Percentiles rank a stretch among this genome's conserved stretches.
These are phyloP conservation scores for Pelodytes ibericus DNA, from an alignment of 2,797 vertebrate species.

Conservation along the genomic window DNA sequence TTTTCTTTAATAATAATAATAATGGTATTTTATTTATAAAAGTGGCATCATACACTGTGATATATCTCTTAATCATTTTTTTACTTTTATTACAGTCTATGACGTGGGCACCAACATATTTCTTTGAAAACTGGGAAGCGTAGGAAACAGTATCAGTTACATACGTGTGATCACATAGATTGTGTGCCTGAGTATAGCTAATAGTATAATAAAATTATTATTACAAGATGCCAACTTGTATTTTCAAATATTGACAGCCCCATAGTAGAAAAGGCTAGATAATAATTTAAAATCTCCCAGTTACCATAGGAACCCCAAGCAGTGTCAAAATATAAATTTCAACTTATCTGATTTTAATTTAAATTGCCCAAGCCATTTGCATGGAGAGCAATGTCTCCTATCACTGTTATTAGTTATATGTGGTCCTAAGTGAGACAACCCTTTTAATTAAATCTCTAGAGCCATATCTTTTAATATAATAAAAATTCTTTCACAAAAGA, in stretches of 20 bases:
- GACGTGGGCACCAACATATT: too few species aligned
- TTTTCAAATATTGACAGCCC: background rate
- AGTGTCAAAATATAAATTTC: constrained; percentile 32
- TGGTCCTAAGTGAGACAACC: constrained; percentile 27
- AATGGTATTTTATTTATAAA: too few species aligned
- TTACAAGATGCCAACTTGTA: background rate
- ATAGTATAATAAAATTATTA: background rate
- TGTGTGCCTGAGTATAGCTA: background rate
- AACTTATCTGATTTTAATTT: constrained; percentile 54
- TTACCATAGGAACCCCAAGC: constrained; percentile 20
- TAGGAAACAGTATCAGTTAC: too few species aligned
- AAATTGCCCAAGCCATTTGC: constrained; percentile 28
- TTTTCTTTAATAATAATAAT: too few species aligned
- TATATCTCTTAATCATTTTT: too few species aligned
- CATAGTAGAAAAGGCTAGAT: background rate
- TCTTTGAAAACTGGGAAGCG: too few species aligned
- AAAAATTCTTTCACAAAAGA: constrained; percentile 21
- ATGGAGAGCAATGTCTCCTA: constrained; percentile 36
- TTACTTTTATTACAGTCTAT: too few species aligned
- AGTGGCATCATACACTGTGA: too few species aligned
- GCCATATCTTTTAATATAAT: constrained; percentile 42
- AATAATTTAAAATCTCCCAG: constrained; percentile 15
- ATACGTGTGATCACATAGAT: background rate
- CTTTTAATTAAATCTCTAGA: constrained; percentile 44
- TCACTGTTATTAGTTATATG: constrained; percentile 42